Evolutionary conservation across 2,797 vertebrate genomes (phyloP).

Genomic region (Hylomyscus alleni): DNA sequence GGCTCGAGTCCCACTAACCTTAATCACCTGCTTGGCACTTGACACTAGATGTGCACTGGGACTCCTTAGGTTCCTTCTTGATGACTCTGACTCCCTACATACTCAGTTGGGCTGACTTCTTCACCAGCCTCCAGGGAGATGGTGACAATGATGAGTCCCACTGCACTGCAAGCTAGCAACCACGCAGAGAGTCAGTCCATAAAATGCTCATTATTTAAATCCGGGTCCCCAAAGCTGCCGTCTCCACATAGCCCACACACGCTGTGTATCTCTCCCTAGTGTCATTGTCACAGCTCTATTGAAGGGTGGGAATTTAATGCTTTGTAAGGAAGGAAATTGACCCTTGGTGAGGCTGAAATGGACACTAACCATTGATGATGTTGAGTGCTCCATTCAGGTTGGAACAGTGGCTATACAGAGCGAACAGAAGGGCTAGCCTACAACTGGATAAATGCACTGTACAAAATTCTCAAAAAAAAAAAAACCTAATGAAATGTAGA

Average conservation of each 20-base stretch:
- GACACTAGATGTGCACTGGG: background rate
- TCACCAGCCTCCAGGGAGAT: background rate
- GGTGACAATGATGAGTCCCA: rapidly evolving
- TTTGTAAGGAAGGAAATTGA: background rate
- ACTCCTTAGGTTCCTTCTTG: background rate
- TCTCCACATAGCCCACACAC: background rate
- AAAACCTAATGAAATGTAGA: background rate
- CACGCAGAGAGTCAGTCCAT: rapidly evolving
- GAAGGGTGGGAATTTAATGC: background rate
- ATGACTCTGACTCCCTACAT: no score
- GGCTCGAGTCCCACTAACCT: background rate
- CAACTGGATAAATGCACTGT: background rate
- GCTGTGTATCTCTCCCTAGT: background rate
- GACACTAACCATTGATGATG: no score
- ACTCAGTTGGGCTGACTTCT: background rate
- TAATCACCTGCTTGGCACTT: background rate
- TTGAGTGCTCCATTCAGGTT: background rate
- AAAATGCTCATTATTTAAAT: background rate
- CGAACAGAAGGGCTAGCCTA: background rate
- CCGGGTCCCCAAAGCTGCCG: background rate
- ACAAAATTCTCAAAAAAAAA: background rate
- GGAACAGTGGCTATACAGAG: background rate
- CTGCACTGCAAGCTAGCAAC: no score
- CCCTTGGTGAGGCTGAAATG: background rate
- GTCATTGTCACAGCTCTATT: background rate